phyloP scores from a whole-genome alignment of 2,113 vertebrate species.

The Brachyistius frenatus region DNA sequence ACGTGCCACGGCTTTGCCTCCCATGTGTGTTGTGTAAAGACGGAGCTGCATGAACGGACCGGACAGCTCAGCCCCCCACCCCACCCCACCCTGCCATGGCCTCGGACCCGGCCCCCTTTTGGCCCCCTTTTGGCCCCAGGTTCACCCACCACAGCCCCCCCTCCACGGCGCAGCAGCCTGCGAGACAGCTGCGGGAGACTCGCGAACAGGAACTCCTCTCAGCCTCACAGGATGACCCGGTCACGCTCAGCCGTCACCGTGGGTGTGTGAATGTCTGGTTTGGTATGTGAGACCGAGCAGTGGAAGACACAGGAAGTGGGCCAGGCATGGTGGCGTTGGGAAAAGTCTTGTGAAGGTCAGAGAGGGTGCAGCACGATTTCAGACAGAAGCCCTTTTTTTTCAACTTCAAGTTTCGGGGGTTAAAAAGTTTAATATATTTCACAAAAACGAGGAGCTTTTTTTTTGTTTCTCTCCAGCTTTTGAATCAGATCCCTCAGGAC shows the following conservation, averaged over 20 bases:
- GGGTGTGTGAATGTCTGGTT: slow-evolving; percentile 77
- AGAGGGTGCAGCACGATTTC: slow-evolving; percentile 12
- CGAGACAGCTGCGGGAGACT: slow-evolving; percentile 64
- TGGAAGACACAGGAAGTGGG: slow-evolving; percentile 72
- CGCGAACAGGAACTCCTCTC: slow-evolving; percentile 73
- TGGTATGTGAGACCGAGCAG: slow-evolving; percentile 63
- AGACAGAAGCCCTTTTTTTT: slow-evolving; percentile 50
- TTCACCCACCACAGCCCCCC: slow-evolving; percentile 39
- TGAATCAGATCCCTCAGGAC: not conserved
- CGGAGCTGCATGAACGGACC: slow-evolving; percentile 24
- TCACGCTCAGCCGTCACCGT: slow-evolving; percentile 69
- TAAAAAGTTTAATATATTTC: slow-evolving; percentile 26
- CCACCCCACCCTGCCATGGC: slow-evolving; percentile 30
- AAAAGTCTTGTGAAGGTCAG: slow-evolving; percentile 48
- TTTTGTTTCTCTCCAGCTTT: not conserved
- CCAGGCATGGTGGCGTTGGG: slow-evolving; percentile 42
- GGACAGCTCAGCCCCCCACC: slow-evolving; percentile 16
- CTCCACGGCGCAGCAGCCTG: slow-evolving; percentile 34
- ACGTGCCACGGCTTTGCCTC: slow-evolving; percentile 30
- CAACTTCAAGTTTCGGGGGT: not conserved
- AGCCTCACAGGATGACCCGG: slow-evolving; percentile 64
- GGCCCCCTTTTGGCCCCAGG: slow-evolving; percentile 33
- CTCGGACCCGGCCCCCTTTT: slow-evolving; percentile 33
- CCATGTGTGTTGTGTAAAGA: slow-evolving; percentile 39
- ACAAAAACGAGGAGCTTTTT: slow-evolving; percentile 3